These are phyloP conservation scores for Chaetura pelagica DNA, from an alignment of 2,113 vertebrate species.

Conservation along the genomic window DNA sequence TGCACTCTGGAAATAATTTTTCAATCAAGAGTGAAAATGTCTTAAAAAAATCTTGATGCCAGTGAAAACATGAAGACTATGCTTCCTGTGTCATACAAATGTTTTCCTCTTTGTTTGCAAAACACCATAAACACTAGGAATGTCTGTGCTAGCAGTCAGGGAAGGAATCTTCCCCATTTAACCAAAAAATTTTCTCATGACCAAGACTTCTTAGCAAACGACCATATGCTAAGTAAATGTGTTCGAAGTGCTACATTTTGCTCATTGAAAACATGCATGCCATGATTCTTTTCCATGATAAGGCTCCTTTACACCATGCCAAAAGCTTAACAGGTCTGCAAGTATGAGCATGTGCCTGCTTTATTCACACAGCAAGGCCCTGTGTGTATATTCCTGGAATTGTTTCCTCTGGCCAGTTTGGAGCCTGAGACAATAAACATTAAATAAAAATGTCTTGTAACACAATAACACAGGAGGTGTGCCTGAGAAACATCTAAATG, in stretches of 20 bases:
- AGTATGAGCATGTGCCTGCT: background rate
- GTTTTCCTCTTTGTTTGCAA: constrained; percentile 63
- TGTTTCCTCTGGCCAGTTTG: background rate
- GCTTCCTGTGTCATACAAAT: constrained; percentile 60
- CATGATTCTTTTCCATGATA: constrained; percentile 40
- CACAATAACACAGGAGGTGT: background rate
- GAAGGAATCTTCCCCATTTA: constrained; percentile 61
- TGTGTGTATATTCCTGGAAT: background rate
- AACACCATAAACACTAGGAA: constrained; percentile 64
- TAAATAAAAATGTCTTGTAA: background rate
- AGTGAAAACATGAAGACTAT: constrained; percentile 39
- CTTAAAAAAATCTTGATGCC: constrained; percentile 35
- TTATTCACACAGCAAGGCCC: background rate
- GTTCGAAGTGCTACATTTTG: constrained; percentile 65
- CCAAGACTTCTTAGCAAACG: constrained; percentile 49
- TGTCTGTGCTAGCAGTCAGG: constrained; percentile 54
- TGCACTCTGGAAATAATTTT: constrained; percentile 44
- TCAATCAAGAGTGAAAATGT: background rate
- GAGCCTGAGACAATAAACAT: background rate
- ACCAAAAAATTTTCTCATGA: constrained; percentile 54
- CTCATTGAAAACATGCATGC: constrained; percentile 50
- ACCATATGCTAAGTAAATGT: constrained; percentile 69
- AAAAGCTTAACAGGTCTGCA: constrained; percentile 49
- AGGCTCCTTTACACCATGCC: constrained; percentile 43
- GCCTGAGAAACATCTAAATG: background rate